Conservation (phyloP, 2,888 invertebrate species). For the Micoletzkya japonica region DNA sequence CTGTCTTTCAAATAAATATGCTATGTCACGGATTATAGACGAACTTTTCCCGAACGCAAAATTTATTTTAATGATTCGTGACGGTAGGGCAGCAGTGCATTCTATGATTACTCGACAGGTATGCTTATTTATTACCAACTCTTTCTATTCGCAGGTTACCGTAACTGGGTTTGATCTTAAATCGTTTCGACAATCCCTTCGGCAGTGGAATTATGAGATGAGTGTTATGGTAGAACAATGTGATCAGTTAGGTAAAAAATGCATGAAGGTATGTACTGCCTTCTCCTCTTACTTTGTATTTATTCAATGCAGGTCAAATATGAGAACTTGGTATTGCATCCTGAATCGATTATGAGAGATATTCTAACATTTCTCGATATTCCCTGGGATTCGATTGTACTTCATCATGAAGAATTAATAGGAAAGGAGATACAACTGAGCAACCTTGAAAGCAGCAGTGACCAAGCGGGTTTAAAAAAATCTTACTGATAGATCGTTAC, state of each 20-base stretch:
- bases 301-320: constrained; percentile 93
- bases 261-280: constrained; percentile 52
- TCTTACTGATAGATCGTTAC: too few species aligned
- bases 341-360: constrained; percentile 82
- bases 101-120: constrained; percentile 91
- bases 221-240: constrained; percentile 93
- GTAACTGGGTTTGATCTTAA: constrained; percentile 92
- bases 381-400: constrained; percentile 87
- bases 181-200: constrained; percentile 87
- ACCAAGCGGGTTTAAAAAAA: too few species aligned
- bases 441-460: constrained; percentile 53
- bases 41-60: constrained; percentile 95
- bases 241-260: constrained; percentile 54
- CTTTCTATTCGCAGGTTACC: constrained; percentile 67
- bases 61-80: constrained; percentile 96
- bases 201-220: constrained; percentile 81
- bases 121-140: not conserved
- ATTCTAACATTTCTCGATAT: constrained; percentile 86
- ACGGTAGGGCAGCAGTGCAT: constrained; percentile 96
- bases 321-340: constrained; percentile 94
- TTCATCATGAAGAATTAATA: constrained; percentile 95
- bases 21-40: constrained; percentile 65
- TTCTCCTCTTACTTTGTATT: too few species aligned
- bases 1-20: not conserved
- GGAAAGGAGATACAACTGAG: constrained; percentile 72